Evolutionary conservation across 2,797 vertebrate genomes (phyloP), one percentile per base, ranked within the genome.

Genomic region (Fistularia commersonii): DNA sequence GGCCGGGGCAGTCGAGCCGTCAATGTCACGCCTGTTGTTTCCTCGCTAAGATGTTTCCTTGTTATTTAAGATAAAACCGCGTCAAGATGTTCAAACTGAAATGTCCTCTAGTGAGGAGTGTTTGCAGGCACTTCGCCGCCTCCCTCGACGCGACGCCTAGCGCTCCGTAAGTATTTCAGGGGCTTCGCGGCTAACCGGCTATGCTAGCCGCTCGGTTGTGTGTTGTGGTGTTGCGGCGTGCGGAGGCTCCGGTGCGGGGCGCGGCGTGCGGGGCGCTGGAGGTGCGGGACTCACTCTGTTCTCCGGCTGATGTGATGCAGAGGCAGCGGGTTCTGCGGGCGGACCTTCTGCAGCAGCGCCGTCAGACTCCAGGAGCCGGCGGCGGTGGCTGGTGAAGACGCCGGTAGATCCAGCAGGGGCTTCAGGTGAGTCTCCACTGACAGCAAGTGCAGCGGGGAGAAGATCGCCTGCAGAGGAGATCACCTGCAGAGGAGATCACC

Each of bases 1-100:
- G 13, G 33, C 65, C 33, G 42, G 33, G 38, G 31, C 11, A 14
- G 12, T 2, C 4, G 6, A 42, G 13, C 11, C n/a, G 13, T 77
- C 85, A 89, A 88, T 86, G 89, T 89, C 89, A 86, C 79, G 72
- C 66, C 76, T 66, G 68, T 62, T 38, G 45, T 57, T 7, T 14
- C 8, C 5, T 2, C 2, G 23, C 23, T 2, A 23, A 23, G 11
- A 35, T 35, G 8, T 46, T 41, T 3, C 8, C 40, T 2, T n/a
- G 35, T 5, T 8, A 32, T 31, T 32, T 32, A 3, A 14, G 8
- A 4, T 23, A 3, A 38, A 42, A 3, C 11, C n/a, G 3, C 7
- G 23, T 8, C 34, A 63, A 60, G 8, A 87, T 85, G 82, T 77
- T 48, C 57, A 83, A 55, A 56, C 72, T 87, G 36, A 78, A 74